These are phyloP conservation scores for Anoplolepis gracilipes DNA, from an alignment of 1,140 invertebrate species.

Conservation along the genomic window DNA sequence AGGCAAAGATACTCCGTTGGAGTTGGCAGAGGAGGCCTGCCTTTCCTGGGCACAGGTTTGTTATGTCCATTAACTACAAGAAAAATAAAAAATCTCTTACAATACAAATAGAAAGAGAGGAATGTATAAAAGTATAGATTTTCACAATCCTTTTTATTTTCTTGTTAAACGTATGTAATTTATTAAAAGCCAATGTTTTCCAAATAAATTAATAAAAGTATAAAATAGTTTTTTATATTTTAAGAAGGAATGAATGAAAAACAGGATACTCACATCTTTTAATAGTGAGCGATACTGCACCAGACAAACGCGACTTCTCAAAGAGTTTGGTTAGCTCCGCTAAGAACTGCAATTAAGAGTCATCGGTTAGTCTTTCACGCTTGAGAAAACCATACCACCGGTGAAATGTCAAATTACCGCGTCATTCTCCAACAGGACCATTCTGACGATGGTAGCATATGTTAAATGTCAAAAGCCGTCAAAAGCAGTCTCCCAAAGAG, in stretches of 20 bases:
- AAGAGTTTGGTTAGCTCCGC: conserved; percentile 89
- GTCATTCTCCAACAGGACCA: conserved; percentile 90
- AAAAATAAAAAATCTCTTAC: conserved; percentile 22
- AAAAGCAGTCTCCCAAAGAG: conserved; percentile 50
- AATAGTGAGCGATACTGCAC: conserved; percentile 89
- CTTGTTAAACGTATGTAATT: background rate
- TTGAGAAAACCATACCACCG: background rate
- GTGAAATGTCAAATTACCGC: conserved; percentile 85
- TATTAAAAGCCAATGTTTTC: background rate
- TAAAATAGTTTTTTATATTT: background rate
- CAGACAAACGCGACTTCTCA: conserved; percentile 88
- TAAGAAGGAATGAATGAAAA: background rate
- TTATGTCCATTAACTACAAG: conserved; percentile 91
- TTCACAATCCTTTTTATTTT: background rate
- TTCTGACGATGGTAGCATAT: conserved; percentile 83
- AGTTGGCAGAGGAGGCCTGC: conserved; percentile 86
- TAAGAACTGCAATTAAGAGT: conserved; percentile 88
- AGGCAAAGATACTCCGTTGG: conserved; percentile 91
- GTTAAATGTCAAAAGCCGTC: conserved; percentile 65
- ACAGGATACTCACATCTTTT: conserved; percentile 89
- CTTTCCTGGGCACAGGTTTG: conserved; percentile 89
- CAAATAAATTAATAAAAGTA: background rate
- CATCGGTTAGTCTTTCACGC: background rate
- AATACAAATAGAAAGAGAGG: conserved; percentile 11
- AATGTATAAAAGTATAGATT: background rate